Conservation (phyloP, 2,113 vertebrate genomes). For the Steatornis caripensis region DNA sequence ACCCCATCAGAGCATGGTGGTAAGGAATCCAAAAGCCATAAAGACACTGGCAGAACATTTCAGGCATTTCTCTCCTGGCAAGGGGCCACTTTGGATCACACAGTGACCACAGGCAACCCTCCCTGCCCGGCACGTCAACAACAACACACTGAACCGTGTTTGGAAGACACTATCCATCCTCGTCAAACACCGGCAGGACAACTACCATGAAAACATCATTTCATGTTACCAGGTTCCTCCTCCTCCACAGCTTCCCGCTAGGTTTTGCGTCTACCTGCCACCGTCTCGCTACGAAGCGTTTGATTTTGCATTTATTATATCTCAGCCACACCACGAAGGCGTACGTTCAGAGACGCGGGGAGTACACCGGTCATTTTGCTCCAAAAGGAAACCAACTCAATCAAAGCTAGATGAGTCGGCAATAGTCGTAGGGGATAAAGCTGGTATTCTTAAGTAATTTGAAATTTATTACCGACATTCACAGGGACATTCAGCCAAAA, state of each 20-base stretch:
- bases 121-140: neutral
- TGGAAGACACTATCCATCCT: neutral
- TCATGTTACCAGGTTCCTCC: neutral
- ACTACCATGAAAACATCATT: neutral
- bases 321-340: neutral
- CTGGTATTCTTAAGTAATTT: neutral
- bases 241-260: neutral
- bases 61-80: neutral
- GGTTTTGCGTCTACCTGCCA: neutral
- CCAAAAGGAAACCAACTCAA: neutral
- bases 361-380: neutral
- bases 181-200: neutral
- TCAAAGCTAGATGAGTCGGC: neutral
- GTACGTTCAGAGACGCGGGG: rapidly evolving
- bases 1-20: neutral
- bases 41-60: neutral
- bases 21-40: neutral
- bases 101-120: neutral
- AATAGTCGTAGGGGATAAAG: neutral
- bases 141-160: neutral
- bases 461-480: neutral
- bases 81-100: neutral
- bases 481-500: neutral
- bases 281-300: neutral
- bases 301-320: neutral